Percentiles rank a stretch among this genome's conserved stretches.
phyloP scores from a whole-genome alignment of 2,888 invertebrate genomes.

The Cerastis rubricosa region DNA sequence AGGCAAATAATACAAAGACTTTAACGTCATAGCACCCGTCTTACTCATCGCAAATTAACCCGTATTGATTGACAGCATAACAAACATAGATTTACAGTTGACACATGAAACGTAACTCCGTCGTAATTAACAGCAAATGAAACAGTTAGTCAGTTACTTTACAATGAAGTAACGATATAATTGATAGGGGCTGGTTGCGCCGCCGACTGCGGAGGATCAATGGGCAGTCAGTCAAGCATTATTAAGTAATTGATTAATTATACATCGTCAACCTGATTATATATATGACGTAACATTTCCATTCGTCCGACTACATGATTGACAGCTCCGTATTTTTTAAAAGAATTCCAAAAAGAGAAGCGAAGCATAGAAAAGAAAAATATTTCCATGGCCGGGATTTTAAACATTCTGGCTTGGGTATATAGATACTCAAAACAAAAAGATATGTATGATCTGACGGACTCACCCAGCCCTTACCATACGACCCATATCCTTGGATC shows the following conservation, averaged over 20 bases:
- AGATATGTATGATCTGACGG: not conserved
- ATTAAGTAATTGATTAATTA: constrained; percentile 26
- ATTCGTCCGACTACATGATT: not conserved
- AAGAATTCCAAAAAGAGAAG: not conserved
- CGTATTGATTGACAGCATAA: not conserved
- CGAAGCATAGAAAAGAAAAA: too few relatives aligned
- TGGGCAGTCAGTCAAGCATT: constrained; percentile 6
- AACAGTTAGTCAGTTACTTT: constrained; percentile 27
- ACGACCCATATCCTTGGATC: not conserved
- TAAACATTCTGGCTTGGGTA: not conserved
- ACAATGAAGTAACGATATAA: constrained; percentile 48
- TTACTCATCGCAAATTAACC: too few relatives aligned
- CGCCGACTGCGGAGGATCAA: not conserved
- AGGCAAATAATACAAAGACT: not conserved
- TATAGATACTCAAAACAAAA: not conserved
- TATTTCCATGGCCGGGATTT: too few relatives aligned
- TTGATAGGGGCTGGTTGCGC: constrained; percentile 41
- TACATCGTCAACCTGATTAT: not conserved
- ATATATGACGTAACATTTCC: not conserved
- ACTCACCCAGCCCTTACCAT: not conserved
- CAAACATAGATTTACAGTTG: constrained; percentile 16
- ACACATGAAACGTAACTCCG: not conserved
- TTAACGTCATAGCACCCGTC: too few relatives aligned
- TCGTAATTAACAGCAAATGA: constrained; percentile 20
- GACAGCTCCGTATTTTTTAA: not conserved